Base-by-base conservation (phyloP, 37 sponge, comb jelly and placozoan species). In the Crambe crambe region DNA sequence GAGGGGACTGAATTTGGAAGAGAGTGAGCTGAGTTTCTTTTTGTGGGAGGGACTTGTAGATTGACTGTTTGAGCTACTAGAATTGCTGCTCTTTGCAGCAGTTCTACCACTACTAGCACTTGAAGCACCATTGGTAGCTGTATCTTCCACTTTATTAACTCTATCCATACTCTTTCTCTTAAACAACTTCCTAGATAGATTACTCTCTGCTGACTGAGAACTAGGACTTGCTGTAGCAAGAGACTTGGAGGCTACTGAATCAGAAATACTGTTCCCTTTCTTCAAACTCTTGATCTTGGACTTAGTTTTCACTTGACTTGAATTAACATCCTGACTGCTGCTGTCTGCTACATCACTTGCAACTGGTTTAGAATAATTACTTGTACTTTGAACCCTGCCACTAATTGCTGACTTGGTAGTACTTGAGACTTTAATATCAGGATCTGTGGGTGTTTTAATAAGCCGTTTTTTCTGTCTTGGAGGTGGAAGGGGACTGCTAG, bases 141-240 rank as follows among this genome's bases (percentile, higher is more conserved):
- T 40, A 22, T 70, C 37, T 27, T 36, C 70, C 56, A 22, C 27
- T 38, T 44, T 77, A 9, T 2, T 44, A 1, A 54, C 54, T 43
- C 26, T 42, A 56, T 37, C 72, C 42, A 69, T 63, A n/a, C 63
- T 65, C 32, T 60, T 70, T 57, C 63, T 65, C 34, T 22, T 56
- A 40, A 63, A 67, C 17, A 34, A 21, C 59, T 54, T 32, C 71
- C 18, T 51, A 31, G 20, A n/a, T n/a, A n/a, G n/a, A n/a, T n/a
- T n/a, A n/a, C n/a, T n/a, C n/a, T n/a, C n/a, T n/a, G n/a, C n/a
- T n/a, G n/a, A n/a, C n/a, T n/a, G n/a, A n/a, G n/a, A n/a, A n/a
- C 37, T 47, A 3, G 51, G 51, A 47, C 10, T 15, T 15, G 12
- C 51, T 47, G 12, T 18, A 6, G 6, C 12, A 12, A 15, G 6